A percentile compares a stretch with the other conserved stretches of the same genome.
Evolutionary conservation across 1,140 invertebrate species (phyloP).

Genomic region (Battus philenor): DNA sequence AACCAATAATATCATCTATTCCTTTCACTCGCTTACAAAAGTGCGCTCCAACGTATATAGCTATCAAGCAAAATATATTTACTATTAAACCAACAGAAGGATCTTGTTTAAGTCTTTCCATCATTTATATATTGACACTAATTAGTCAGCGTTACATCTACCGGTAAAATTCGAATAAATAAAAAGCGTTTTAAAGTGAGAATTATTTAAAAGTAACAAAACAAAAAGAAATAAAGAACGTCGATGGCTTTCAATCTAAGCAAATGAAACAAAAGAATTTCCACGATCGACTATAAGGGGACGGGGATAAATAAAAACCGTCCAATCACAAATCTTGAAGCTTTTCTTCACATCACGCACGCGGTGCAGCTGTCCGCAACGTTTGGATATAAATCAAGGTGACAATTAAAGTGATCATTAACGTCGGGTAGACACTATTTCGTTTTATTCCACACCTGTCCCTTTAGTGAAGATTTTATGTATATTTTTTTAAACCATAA

Average conservation of each 20-base stretch:
- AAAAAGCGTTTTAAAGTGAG: too few relatives aligned
- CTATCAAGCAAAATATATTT: too few relatives aligned
- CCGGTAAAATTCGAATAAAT: too few relatives aligned
- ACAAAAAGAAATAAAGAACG: slow-evolving; percentile 3
- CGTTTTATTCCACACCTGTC: slow-evolving; percentile 8
- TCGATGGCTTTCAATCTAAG: background rate
- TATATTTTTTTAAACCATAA: too few relatives aligned
- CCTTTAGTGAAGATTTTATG: slow-evolving; percentile 1
- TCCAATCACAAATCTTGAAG: slow-evolving; percentile 37
- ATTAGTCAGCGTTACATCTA: too few relatives aligned
- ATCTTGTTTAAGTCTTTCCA: too few relatives aligned
- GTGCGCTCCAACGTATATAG: too few relatives aligned
- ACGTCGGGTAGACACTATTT: background rate
- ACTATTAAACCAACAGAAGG: too few relatives aligned
- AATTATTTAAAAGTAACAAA: background rate
- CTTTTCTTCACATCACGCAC: slow-evolving; percentile 31
- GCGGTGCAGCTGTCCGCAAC: slow-evolving; percentile 25
- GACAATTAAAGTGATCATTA: slow-evolving; percentile 10
- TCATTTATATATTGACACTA: too few relatives aligned
- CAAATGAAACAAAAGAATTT: slow-evolving; percentile 29
- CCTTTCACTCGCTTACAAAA: too few relatives aligned
- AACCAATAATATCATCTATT: too few relatives aligned
- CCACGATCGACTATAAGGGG: slow-evolving; percentile 20
- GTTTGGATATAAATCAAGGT: slow-evolving; percentile 18
- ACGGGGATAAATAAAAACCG: slow-evolving; percentile 25